phyloP scores from a whole-genome alignment of 2,113 vertebrate species.

The Megaptera novaeangliae region DNA sequence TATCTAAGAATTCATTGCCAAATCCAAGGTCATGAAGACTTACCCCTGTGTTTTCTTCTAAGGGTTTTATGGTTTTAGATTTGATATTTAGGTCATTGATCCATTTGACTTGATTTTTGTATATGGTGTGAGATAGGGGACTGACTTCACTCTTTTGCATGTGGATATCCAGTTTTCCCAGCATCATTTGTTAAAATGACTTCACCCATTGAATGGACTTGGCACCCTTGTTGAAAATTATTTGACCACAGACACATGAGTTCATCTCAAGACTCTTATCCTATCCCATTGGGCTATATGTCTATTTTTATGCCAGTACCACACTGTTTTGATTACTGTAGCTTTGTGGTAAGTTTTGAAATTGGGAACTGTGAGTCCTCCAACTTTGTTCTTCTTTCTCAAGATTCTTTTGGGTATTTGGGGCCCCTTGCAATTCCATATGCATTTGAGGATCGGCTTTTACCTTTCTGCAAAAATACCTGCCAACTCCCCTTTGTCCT shows the following conservation, averaged over 20 bases:
- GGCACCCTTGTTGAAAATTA: neutral
- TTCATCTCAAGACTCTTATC: neutral
- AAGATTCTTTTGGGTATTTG: neutral
- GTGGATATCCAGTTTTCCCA: neutral
- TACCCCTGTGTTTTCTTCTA: neutral
- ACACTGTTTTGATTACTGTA: neutral
- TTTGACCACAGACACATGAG: neutral
- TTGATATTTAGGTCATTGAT: neutral
- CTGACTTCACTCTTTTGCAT: neutral
- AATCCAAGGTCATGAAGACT: neutral
- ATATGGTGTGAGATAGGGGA: neutral
- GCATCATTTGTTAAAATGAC: neutral
- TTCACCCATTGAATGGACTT: neutral
- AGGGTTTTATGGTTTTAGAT: neutral
- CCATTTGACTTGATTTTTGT: neutral
- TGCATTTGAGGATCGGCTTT: neutral
- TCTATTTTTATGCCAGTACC: neutral
- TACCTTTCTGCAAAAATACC: neutral
- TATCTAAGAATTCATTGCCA: neutral
- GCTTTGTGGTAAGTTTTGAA: neutral
- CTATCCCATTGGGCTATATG: neutral
- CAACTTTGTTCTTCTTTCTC: neutral
- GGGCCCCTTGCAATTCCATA: neutral
- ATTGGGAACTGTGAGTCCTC: neutral
- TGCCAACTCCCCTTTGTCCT: neutral